Percentiles rank a stretch among this genome's conserved stretches.
Conservation (phyloP, 2,797 vertebrate species). For the Mormyrops boulengeri region DNA sequence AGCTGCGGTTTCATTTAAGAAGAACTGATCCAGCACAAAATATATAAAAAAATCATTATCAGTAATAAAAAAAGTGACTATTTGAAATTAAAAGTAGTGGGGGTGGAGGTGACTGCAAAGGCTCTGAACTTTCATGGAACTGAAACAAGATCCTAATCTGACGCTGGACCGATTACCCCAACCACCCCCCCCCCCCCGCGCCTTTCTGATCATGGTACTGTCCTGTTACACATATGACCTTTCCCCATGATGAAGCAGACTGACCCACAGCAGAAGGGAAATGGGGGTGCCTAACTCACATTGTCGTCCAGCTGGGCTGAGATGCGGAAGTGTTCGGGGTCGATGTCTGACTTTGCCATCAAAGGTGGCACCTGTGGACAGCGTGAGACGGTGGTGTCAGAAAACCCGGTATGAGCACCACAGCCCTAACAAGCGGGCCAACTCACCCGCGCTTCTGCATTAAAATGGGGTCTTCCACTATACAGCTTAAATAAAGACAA, state of each 20-base stretch:
- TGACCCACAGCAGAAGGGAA: not conserved
- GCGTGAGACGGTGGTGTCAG: not conserved
- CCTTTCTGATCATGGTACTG: not conserved
- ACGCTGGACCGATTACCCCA: not conserved
- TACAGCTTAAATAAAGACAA: not conserved
- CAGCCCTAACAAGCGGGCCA: not conserved
- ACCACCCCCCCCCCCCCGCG: not conserved
- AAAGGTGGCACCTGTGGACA: constrained; percentile 56
- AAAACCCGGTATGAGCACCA: not conserved
- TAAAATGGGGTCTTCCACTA: not conserved
- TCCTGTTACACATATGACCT: not conserved
- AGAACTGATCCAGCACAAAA: no score
- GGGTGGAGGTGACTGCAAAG: not conserved
- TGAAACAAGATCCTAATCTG: not conserved
- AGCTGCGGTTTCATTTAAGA: no score
- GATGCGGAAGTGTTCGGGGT: constrained; percentile 89
- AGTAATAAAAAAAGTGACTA: not conserved
- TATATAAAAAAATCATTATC: not conserved
- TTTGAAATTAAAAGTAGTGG: not conserved
- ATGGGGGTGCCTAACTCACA: constrained; percentile 58
- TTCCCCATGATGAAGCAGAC: not conserved
- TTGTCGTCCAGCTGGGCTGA: constrained; percentile 94
- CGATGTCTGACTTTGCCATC: constrained; percentile 83
- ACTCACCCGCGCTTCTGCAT: not conserved
- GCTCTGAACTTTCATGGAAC: not conserved